Evolutionary conservation across 2,113 vertebrate species (phyloP), one percentile per base, ranked within the genome.

Genomic region (Notothenia coriiceps): DNA sequence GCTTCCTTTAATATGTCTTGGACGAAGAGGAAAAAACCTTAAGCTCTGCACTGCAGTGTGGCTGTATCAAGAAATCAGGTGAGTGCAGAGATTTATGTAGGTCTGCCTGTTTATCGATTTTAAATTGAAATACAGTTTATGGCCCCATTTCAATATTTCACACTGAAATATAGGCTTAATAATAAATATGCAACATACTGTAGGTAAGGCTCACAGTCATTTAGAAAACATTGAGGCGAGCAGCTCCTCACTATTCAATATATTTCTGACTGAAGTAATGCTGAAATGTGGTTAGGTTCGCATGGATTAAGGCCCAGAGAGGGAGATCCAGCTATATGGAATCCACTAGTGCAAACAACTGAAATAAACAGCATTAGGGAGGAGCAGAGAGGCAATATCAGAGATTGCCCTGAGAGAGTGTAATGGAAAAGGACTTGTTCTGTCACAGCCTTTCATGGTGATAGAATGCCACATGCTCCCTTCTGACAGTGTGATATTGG

Each of bases 401-500:
- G 79, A 92, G 86, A 92, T 85, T 88, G 91, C 70, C 87, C 80
- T 76, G 73, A 86, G 89, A 85, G 91, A 86, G 81, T n/a, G 43
- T 90, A 91, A 93, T 90, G 79, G 89, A 89, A 91, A 91, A 87
- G 83, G 90, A 91, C 92, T 91, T 89, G 88, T 92, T 89, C 93
- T 94, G 94, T 94, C 94, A 89, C 82, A 85, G 88, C 85, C 84
- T 74, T 81, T 94, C 88, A 85, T 92, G 81, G 91, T 95, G 95
- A 94, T 91, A 91, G 93, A 95, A 95, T 91, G 91, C 88, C 93
- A 93, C 90, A 88, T 79, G 88, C 88, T 90, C 78, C 89, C 78
- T 70, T 83, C 82, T 94, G 95, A 94, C 94, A 93, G 90, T 94
- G 90, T 90, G 88, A 93, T 93, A 94, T 94, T 93, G 92, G 93